Evolutionary conservation across 2,888 invertebrate species (phyloP).

Genomic region (Antheraea assamensis): DNA sequence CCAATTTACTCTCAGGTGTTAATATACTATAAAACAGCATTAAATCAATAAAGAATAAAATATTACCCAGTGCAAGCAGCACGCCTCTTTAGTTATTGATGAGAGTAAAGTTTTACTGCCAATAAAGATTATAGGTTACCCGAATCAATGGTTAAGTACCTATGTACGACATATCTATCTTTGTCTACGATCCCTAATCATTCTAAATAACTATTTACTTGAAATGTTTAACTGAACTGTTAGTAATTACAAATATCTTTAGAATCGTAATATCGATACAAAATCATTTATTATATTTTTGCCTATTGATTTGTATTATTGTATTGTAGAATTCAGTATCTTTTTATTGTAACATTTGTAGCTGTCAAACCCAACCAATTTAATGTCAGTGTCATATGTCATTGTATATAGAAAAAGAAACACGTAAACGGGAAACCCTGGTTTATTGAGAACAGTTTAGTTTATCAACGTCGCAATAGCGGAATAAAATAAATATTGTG

Average conservation of each 20-base stretch:
- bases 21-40: not conserved
- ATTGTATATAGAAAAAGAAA: conserved; percentile 23
- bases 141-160: conserved; percentile 14
- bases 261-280: too few relatives aligned
- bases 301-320: not conserved
- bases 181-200: not conserved
- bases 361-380: not conserved
- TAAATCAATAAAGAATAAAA: conserved; percentile 12
- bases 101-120: conserved; percentile 62
- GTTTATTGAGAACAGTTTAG: conserved; percentile 15
- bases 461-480: conserved; percentile 14
- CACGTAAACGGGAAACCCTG: conserved; percentile 38
- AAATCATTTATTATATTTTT: too few relatives aligned
- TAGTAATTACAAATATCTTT: too few relatives aligned
- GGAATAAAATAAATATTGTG: conserved; percentile 21
- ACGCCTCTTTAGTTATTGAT: conserved; percentile 51
- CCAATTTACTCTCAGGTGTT: not conserved
- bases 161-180: not conserved
- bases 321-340: too few relatives aligned
- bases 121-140: conserved; percentile 49
- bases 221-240: too few relatives aligned
- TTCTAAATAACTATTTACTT: not conserved
- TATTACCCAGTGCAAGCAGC: conserved; percentile 50
- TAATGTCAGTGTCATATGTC: conserved; percentile 14
- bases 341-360: conserved; percentile 4